These are phyloP conservation scores for Clarias platycephalus DNA, from an alignment of 2,797 vertebrate species.

Conservation along the genomic window DNA sequence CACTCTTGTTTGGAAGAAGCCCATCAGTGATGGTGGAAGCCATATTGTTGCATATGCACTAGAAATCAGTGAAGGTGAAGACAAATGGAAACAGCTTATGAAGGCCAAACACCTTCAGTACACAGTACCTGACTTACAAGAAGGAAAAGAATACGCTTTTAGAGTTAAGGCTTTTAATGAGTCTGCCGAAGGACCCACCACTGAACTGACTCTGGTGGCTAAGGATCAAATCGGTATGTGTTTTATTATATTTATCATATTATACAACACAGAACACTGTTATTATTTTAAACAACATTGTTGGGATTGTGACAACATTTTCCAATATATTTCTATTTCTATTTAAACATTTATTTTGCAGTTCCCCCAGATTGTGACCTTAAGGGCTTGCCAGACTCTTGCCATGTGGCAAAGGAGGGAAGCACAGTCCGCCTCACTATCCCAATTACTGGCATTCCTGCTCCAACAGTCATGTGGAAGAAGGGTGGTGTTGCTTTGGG, in stretches of 20 bases:
- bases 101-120: slow-evolving; percentile 82
- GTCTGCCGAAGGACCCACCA: slow-evolving; percentile 87
- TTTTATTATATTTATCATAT: not conserved
- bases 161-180: slow-evolving; percentile 92
- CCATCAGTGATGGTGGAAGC: slow-evolving; percentile 90
- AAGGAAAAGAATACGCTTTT: slow-evolving; percentile 90
- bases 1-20: slow-evolving; percentile 91
- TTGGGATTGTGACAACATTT: not conserved
- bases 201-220: slow-evolving; percentile 83
- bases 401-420: slow-evolving; percentile 89
- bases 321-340: not conserved
- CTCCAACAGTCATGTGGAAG: slow-evolving; percentile 87
- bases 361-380: slow-evolving; percentile 91
- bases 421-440: slow-evolving; percentile 91
- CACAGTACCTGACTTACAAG: slow-evolving; percentile 79
- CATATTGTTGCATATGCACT: slow-evolving; percentile 85
- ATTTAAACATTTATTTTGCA: slow-evolving; percentile 63
- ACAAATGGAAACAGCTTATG: slow-evolving; percentile 89
- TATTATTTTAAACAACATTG: not conserved
- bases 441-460: slow-evolving; percentile 86
- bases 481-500: slow-evolving; percentile 81
- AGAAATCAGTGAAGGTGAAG: slow-evolving; percentile 82
- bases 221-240: slow-evolving; percentile 90
- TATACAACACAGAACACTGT: not conserved
- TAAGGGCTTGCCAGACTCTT: slow-evolving; percentile 84